Conservation (phyloP, 53 echinoderm and acorn worm species). For the Patiria pectinifera region DNA sequence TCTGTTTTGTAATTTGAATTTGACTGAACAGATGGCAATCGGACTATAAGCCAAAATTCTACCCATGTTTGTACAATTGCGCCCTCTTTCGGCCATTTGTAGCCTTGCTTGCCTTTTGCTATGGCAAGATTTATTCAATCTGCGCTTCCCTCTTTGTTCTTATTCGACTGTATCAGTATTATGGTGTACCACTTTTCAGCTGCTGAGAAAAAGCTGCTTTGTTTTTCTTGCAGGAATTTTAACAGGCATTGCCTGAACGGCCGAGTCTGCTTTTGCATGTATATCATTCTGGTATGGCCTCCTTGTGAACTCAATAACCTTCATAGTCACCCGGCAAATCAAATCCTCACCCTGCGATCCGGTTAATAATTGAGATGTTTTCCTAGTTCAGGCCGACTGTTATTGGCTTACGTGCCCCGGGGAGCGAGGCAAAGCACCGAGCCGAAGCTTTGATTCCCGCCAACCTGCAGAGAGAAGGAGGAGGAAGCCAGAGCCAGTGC, state of each 20-base stretch:
- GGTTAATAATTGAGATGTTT: conserved; percentile 37
- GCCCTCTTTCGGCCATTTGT: neutral
- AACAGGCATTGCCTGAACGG: no score
- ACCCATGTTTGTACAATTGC: neutral
- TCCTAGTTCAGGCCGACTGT: neutral
- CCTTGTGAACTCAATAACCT: neutral
- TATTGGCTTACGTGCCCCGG: conserved; percentile 3
- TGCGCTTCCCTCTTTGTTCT: no score
- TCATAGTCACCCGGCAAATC: neutral
- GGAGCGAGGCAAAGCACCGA: neutral
- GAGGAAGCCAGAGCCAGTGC: neutral
- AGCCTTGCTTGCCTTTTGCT: neutral
- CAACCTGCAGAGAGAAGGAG: neutral
- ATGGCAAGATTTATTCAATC: no score
- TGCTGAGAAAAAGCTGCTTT: no score
- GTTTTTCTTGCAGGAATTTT: no score
- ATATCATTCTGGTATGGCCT: neutral
- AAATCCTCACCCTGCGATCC: conserved; percentile 3
- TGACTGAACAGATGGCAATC: no score
- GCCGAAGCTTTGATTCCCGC: neutral
- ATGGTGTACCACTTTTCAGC: no score
- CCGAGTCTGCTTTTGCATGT: neutral
- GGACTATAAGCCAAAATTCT: no score
- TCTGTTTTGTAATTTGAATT: no score
- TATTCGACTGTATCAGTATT: no score